phyloP scores from a whole-genome alignment of 1,140 invertebrate genomes.

The Ruditapes philippinarum region DNA sequence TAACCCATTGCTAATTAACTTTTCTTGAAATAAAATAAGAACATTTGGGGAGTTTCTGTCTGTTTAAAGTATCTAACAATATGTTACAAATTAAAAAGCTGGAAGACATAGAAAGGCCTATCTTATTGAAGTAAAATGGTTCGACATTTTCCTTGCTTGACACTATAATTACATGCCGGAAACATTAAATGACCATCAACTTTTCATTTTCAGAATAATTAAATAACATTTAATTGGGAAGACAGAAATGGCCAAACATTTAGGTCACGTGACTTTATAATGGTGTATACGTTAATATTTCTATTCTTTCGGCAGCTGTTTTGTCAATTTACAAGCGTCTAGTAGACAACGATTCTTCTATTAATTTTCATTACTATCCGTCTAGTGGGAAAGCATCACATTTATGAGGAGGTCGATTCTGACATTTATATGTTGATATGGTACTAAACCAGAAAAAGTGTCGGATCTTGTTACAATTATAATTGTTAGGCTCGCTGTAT shows the following conservation, averaged over 20 bases:
- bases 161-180: background rate
- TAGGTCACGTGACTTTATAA: background rate
- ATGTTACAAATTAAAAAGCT: no score
- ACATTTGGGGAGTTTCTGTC: no score
- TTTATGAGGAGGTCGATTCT: slow-evolving; percentile 30
- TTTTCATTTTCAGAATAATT: slow-evolving; percentile 18
- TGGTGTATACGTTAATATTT: slow-evolving; percentile 48
- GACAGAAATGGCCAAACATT: slow-evolving; percentile 41
- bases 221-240: slow-evolving; percentile 14
- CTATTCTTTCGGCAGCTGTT: slow-evolving; percentile 51
- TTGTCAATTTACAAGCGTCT: slow-evolving; percentile 58
- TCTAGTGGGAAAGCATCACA: slow-evolving; percentile 20
- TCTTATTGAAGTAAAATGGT: no score
- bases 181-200: background rate
- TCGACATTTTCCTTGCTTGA: background rate
- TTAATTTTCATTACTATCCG: slow-evolving; percentile 61
- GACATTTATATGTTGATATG: slow-evolving; percentile 62
- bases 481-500: slow-evolving; percentile 18
- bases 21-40: no score
- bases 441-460: slow-evolving; percentile 59
- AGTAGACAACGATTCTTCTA: slow-evolving; percentile 60
- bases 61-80: no score
- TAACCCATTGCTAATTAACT: no score
- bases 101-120: no score
- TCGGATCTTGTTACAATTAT: slow-evolving; percentile 42